Evolutionary conservation across 2,797 vertebrate species (phyloP).

Genomic region (Neopelma chrysocephalum): DNA sequence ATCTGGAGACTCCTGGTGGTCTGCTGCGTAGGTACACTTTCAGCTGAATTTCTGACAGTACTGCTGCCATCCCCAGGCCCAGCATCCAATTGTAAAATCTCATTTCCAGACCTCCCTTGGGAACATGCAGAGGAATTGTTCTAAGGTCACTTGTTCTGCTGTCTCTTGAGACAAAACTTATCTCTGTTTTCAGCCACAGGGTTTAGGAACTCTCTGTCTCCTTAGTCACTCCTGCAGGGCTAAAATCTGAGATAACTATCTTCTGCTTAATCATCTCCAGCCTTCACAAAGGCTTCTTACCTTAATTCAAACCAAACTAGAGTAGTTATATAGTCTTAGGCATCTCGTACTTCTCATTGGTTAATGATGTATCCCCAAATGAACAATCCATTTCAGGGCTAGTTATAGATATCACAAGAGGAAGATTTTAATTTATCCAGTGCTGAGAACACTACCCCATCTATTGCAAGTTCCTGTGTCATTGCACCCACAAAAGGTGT

Average conservation of each 20-base stretch:
- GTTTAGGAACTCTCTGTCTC: not conserved
- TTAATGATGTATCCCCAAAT: not conserved
- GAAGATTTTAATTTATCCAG: constrained; percentile 1
- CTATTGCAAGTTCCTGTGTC: not conserved
- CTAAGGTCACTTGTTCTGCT: not conserved
- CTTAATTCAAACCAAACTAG: not conserved
- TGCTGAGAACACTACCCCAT: not conserved
- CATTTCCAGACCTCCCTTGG: not conserved
- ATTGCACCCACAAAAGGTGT: not conserved
- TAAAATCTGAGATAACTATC: not conserved
- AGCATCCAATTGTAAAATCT: not conserved
- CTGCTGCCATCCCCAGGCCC: not conserved
- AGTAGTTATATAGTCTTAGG: not conserved
- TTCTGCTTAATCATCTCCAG: not conserved
- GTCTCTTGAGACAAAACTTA: not conserved
- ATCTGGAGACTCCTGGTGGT: not conserved
- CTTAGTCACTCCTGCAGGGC: not conserved
- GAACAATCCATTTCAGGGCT: not conserved
- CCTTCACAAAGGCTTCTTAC: not conserved
- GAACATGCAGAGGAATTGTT: not conserved
- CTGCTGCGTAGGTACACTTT: not conserved
- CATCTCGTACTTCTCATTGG: not conserved
- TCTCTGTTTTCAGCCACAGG: not conserved
- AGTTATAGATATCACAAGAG: not conserved
- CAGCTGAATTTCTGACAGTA: not conserved